Conservation (phyloP, 1,140 invertebrate species). For the Probaryconus sp. region DNA sequence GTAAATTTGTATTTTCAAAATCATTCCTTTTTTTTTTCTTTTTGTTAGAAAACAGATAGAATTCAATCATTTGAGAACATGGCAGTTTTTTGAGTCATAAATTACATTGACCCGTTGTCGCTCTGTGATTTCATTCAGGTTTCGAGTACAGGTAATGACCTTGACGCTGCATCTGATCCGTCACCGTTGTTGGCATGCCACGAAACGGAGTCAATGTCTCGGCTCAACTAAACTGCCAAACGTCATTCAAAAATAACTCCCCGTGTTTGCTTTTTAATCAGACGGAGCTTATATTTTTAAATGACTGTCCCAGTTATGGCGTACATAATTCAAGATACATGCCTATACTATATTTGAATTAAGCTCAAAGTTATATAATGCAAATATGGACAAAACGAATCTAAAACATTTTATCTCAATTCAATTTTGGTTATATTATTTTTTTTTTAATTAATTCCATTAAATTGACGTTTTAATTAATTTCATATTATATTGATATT, state of each 20-base stretch:
- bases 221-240: slow-evolving; percentile 73
- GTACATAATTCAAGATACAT: slow-evolving; percentile 33
- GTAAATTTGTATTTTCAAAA: background rate
- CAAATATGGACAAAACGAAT: no score
- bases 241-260: slow-evolving; percentile 76
- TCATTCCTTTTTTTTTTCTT: slow-evolving; percentile 5
- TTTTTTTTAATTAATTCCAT: no score
- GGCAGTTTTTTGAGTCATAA: background rate
- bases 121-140: slow-evolving; percentile 55
- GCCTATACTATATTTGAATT: no score
- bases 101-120: slow-evolving; percentile 53
- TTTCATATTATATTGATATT: no score
- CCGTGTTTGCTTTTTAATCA: slow-evolving; percentile 49
- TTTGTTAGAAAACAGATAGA: background rate
- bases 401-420: no score
- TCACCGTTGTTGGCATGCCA: slow-evolving; percentile 50
- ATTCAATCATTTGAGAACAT: background rate
- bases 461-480: no score
- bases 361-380: no score
- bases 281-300: slow-evolving; percentile 67
- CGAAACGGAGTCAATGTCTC: slow-evolving; percentile 67
- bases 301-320: slow-evolving; percentile 71
- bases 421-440: no score
- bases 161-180: slow-evolving; percentile 43
- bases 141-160: slow-evolving; percentile 62